A percentile compares a stretch with the other conserved stretches of the same genome.
phyloP scores from a whole-genome alignment of 2,113 vertebrate genomes.

The Pomatostomus ruficeps region DNA sequence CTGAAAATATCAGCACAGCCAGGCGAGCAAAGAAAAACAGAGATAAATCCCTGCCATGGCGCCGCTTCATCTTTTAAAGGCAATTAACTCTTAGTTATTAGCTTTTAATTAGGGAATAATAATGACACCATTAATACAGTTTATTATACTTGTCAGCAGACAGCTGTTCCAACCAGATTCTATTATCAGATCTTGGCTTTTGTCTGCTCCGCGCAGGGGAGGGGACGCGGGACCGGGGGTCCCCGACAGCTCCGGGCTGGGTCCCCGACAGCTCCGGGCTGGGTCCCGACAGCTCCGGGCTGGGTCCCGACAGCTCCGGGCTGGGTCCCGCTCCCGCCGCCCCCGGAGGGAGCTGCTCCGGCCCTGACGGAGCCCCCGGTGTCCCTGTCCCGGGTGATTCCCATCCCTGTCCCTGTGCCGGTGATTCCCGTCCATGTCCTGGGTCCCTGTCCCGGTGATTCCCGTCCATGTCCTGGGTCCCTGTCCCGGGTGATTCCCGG shows the following conservation, averaged over 20 bases:
- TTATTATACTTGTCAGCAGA: conserved; percentile 72
- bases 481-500: too few species aligned
- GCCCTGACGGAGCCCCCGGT: too few species aligned
- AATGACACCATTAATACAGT: conserved; percentile 75
- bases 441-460: too few species aligned
- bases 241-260: not conserved
- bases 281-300: too few species aligned
- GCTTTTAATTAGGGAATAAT: conserved; percentile 81
- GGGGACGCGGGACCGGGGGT: not conserved
- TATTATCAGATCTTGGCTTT: conserved; percentile 38
- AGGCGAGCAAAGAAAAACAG: conserved; percentile 66
- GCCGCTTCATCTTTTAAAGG: conserved; percentile 73
- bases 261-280: not conserved
- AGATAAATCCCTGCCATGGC: conserved; percentile 71
- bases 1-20: conserved; percentile 66
- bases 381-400: too few species aligned
- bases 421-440: too few species aligned
- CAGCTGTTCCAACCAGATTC: conserved; percentile 72
- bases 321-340: not conserved
- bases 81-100: conserved; percentile 80
- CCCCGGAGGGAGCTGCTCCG: accelerated
- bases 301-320: too few species aligned
- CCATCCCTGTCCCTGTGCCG: too few species aligned
- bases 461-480: too few species aligned
- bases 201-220: not conserved